Evolutionary conservation across 2,888 invertebrate genomes (phyloP), one percentile per base, ranked within the genome.

Genomic region (Polydrusus pterygomalis): DNA sequence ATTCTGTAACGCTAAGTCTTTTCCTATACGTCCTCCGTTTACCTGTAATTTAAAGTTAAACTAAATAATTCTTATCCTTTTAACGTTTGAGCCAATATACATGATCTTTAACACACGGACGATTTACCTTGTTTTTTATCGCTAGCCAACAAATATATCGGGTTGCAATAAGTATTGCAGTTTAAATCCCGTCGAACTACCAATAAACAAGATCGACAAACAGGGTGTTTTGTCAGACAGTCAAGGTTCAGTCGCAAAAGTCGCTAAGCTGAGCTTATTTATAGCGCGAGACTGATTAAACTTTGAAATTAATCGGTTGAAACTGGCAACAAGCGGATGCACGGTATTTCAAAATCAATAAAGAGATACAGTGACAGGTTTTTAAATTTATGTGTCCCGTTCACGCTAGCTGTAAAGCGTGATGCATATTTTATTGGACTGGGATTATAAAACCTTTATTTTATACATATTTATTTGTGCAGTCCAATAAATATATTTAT

Each of bases 141-240:
- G 43, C 8, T 11, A 11, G 18, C 30, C 40, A 18, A 64, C 54
- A 71, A 64, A 63, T 64, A 63, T 56, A 15, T 51, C 7, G 43
- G 34, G 25, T 13, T 43, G 40, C 45, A 74, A 74, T 68, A 74
- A 67, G 67, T 49, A 60, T 45, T 74, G 51, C 45, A 60, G 62
- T 67, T 74, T 74, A 74, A 68, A 74, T 74, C 62, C 67, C 65
- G 62, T 58, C 25, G 60, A 68, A 62, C 60, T 45, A 62, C 73
- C 68, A 74, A 68, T 74, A 74, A 74, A 74, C 67, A 47, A 67
- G 60, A 34, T 56, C 20, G 67, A 60, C 47, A 67, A 73, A 67
- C 60, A 60, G 20, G 30, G 64, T 71, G 43, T 71, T 71, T 64
- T 71, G 64, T 71, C 70, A 70, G 51, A 51, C n/a, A 13, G 56